Evolutionary conservation across 2,888 invertebrate species (phyloP), one percentile per base, ranked within the genome.

Genomic region (Lordiphosa andalusiaca): DNA sequence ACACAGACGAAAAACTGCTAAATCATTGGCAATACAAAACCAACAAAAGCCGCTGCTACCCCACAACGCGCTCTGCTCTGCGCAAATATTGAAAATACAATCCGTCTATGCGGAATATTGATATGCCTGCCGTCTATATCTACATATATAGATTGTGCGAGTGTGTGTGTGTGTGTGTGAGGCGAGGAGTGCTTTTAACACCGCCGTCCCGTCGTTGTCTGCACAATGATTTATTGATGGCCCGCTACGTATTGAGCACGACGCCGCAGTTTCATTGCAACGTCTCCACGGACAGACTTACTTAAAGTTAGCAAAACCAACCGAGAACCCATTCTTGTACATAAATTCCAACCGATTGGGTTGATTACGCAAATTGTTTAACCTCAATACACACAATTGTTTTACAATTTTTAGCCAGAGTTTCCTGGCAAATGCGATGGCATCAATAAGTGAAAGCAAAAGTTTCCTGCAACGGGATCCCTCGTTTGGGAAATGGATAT

Each of bases 1-100:
- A 82, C 78, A 82, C 82, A 84, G 84, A 82, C 80, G 71, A 84
- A 84, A 81, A 83, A 80, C 78, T 84, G 81, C 81, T 78, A 81
- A 84, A 82, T 81, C 81, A 84, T 81, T 81, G 78, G 78, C 81
- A 80, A 80, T 73, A 80, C 77, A 84, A 81, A 84, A 77, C 81
- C 77, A 78, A 75, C 83, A 82, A 82, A 82, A 75, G 75, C 39
- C 38, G 19, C 47, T 40, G 7, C 12, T 41, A 13, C 30, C 36
- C 46, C 44, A 37, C 12, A 39, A 19, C 48, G 25, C 51, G 49
- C 52, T 41, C 19, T 4, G 19, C 78, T 69, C 74, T 77, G 82
- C 78, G 77, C 80, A 82, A 82, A 82, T 78, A 78, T 78, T 78
- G 77, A 82, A 78, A 82, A 78, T 75, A 82, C 83, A 78, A 78